Percentiles rank a stretch among this genome's conserved stretches.
phyloP scores from a whole-genome alignment of 2,113 vertebrate species.

The Poicephalus meyeri region DNA sequence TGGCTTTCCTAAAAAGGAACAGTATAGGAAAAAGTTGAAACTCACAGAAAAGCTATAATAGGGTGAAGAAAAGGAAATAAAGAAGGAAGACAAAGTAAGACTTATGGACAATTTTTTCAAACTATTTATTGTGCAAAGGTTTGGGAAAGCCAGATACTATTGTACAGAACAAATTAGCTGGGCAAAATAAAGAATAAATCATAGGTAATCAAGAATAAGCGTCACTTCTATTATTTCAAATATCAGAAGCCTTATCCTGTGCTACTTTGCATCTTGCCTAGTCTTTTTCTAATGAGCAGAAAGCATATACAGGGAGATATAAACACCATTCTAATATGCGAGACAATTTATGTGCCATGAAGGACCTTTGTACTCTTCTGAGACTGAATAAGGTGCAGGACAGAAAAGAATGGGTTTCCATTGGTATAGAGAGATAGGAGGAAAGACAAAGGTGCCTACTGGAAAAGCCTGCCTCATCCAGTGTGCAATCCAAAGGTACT shows the following conservation, averaged over 20 bases:
- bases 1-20: not conserved
- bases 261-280: not conserved
- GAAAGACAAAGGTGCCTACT: rapidly evolving
- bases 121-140: not conserved
- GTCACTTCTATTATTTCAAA: not conserved
- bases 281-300: not conserved
- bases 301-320: not conserved
- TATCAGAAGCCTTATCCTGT: not conserved
- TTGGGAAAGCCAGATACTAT: not conserved
- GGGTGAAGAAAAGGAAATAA: not conserved
- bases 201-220: not conserved
- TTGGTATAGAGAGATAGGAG: not conserved
- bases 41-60: not conserved
- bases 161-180: not conserved
- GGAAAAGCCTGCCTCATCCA: not conserved
- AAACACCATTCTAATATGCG: not conserved
- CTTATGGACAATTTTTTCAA: not conserved
- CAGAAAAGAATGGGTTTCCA: not conserved
- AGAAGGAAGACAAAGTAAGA: not conserved
- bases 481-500: not conserved
- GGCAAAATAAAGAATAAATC: not conserved
- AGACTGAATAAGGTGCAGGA: not conserved
- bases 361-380: not conserved
- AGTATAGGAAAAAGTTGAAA: not conserved
- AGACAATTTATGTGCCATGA: not conserved